Percentiles rank a stretch among this genome's conserved stretches.
These are phyloP conservation scores for Cyanocitta stelleri DNA, from an alignment of 2,113 vertebrate species.

Conservation along the genomic window DNA sequence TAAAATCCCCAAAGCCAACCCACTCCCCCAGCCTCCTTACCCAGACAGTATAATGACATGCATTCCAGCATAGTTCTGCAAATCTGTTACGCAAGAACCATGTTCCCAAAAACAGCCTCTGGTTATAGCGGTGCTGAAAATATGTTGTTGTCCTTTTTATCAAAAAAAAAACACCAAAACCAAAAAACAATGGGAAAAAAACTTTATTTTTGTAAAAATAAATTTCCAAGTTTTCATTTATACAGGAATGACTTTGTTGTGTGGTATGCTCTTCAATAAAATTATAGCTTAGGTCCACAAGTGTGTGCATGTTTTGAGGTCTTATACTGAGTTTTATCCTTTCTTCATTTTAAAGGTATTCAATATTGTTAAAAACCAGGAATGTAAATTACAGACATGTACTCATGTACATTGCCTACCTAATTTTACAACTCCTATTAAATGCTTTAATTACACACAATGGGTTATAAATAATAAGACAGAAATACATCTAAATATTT, in stretches of 20 bases:
- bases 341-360: slow-evolving; percentile 48
- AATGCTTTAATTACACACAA: slow-evolving; percentile 50
- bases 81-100: not conserved
- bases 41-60: slow-evolving; percentile 16
- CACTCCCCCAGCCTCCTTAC: not conserved
- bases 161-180: not conserved
- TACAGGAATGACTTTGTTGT: slow-evolving; percentile 42
- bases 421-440: slow-evolving; percentile 46
- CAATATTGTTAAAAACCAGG: not conserved
- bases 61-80: slow-evolving; percentile 45
- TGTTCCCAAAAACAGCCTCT: slow-evolving; percentile 51
- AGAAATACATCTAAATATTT: slow-evolving; percentile 34
- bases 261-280: slow-evolving; percentile 57
- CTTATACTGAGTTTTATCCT: not conserved
- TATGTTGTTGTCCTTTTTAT: slow-evolving; percentile 31
- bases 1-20: not conserved
- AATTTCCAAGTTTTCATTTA: slow-evolving; percentile 65
- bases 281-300: slow-evolving; percentile 45
- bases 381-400: slow-evolving; percentile 38
- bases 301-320: slow-evolving; percentile 2
- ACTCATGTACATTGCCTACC: not conserved
- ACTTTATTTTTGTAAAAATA: slow-evolving; percentile 55
- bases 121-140: slow-evolving; percentile 25
- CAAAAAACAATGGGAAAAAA: not conserved
- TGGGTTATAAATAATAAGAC: slow-evolving; percentile 48